phyloP scores from a whole-genome alignment of 2,888 invertebrate species.

The Prosopocoilus inquinatus region DNA sequence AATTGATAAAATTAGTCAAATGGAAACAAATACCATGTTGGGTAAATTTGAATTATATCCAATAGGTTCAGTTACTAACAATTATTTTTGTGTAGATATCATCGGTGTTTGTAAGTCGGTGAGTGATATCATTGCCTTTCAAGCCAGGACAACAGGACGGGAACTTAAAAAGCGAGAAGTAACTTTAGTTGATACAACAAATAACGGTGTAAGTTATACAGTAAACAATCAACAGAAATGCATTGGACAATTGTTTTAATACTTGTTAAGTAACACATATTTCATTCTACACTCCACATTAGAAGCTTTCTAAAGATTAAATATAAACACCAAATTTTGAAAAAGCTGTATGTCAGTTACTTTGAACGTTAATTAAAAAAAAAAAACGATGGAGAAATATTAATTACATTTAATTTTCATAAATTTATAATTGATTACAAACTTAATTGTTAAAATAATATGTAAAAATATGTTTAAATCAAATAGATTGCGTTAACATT shows the following conservation, averaged over 20 bases:
- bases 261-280: neutral
- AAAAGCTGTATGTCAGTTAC: too few species aligned
- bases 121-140: conserved; percentile 70
- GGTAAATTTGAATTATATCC: conserved; percentile 56
- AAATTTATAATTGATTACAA: conserved; percentile 7
- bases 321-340: too few species aligned
- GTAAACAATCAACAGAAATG: neutral
- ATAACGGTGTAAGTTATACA: conserved; percentile 60
- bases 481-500: conserved; percentile 74
- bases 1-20: conserved; percentile 69
- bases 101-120: conserved; percentile 81
- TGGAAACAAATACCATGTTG: conserved; percentile 65
- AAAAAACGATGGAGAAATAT: neutral
- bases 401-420: neutral
- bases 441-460: too few species aligned
- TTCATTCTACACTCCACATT: too few species aligned
- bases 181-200: conserved; percentile 80
- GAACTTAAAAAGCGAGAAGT: conserved; percentile 90
- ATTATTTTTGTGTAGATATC: conserved; percentile 63
- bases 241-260: neutral
- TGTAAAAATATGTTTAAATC: conserved; percentile 1
- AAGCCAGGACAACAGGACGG: conserved; percentile 70
- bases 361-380: neutral
- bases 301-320: too few species aligned
- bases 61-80: too few species aligned